Evolutionary conservation across 2,797 vertebrate genomes (phyloP).

Genomic region (Hapalemur alaotrensis): DNA sequence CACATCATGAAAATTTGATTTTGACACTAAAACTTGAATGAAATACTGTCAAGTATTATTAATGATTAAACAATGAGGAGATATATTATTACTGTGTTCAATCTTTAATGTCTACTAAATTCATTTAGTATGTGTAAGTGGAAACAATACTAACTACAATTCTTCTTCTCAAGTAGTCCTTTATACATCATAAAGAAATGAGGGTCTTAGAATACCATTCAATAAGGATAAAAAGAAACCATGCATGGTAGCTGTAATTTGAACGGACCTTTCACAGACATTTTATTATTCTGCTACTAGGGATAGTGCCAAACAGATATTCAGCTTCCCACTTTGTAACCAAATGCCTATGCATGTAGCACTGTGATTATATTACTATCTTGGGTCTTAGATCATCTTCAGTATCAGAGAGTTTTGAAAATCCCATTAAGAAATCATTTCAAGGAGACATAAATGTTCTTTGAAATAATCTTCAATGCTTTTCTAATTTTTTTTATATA

Average conservation of each 20-base stretch:
- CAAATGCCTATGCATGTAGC: not conserved
- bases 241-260: not conserved
- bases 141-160: constrained; percentile 22
- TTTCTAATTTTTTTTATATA: constrained; percentile 38
- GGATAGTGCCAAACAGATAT: not conserved
- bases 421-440: constrained; percentile 68
- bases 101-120: constrained; percentile 58
- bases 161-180: constrained; percentile 4
- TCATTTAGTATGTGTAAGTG: constrained; percentile 13
- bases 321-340: not conserved
- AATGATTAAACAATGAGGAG: constrained; percentile 69
- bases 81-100: constrained; percentile 59
- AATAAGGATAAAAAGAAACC: constrained; percentile 59
- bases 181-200: constrained; percentile 23
- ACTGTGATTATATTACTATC: constrained; percentile 30
- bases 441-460: constrained; percentile 44
- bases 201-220: constrained; percentile 32
- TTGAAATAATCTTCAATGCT: constrained; percentile 58
- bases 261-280: constrained; percentile 31
- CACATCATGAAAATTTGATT: constrained; percentile 58
- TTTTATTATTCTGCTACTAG: constrained; percentile 29
- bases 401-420: constrained; percentile 49
- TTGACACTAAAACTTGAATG: constrained; percentile 67
- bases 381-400: constrained; percentile 27
- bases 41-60: constrained; percentile 51